These are phyloP conservation scores for Ochropacha duplaris DNA, from an alignment of 2,888 invertebrate species.

Conservation along the genomic window DNA sequence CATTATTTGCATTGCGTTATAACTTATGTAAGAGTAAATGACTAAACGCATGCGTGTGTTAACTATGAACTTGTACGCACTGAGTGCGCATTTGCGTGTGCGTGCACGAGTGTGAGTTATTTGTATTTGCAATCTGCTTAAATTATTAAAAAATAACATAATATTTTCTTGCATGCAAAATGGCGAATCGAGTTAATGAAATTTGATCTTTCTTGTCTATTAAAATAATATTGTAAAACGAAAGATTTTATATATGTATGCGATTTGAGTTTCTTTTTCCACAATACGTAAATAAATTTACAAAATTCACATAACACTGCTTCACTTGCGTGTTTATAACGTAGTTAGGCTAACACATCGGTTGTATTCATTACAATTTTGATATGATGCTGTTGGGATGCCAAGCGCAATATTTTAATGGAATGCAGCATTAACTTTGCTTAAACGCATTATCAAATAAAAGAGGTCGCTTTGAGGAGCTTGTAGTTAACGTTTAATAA, in stretches of 20 bases:
- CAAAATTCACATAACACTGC: background rate
- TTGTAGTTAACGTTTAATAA: slow-evolving; percentile 21
- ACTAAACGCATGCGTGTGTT: background rate
- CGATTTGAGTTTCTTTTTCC: background rate
- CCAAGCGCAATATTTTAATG: background rate
- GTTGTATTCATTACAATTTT: background rate
- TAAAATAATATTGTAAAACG: background rate
- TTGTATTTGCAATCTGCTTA: background rate
- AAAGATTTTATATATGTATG: too few relatives aligned
- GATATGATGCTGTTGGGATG: background rate
- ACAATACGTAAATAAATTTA: background rate
- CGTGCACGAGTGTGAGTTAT: background rate
- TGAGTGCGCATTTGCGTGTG: background rate
- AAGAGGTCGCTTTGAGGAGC: slow-evolving; percentile 33
- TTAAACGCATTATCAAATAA: slow-evolving; percentile 17
- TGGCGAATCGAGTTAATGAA: too few relatives aligned
- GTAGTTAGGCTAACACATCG: slow-evolving; percentile 4
- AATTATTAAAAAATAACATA: too few relatives aligned
- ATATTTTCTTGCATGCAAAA: too few relatives aligned
- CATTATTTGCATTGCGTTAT: background rate
- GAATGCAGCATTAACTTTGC: slow-evolving; percentile 6
- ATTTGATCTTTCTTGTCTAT: background rate
- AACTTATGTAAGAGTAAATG: background rate
- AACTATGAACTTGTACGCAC: background rate
- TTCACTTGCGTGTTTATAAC: background rate